Percentiles rank a stretch among this genome's conserved stretches.
Evolutionary conservation across 2,888 invertebrate genomes (phyloP).

Genomic region (Aplocera efformata): DNA sequence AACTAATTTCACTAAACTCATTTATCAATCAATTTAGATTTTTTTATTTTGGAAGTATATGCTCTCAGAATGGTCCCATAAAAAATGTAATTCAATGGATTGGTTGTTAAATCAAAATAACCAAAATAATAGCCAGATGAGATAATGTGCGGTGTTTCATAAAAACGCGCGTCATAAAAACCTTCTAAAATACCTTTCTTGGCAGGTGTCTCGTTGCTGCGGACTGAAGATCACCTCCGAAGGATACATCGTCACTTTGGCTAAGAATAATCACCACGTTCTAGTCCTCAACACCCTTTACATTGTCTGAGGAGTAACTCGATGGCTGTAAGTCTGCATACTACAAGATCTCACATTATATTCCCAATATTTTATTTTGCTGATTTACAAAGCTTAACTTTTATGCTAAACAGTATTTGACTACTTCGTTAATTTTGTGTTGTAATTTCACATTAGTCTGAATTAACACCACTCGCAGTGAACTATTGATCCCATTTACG

Average conservation of each 20-base stretch:
- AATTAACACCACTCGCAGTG: constrained; percentile 68
- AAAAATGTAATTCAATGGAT: too few species aligned
- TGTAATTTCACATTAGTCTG: constrained; percentile 75
- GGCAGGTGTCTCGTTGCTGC: constrained; percentile 98
- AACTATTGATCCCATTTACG: constrained; percentile 51
- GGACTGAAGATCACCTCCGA: constrained; percentile 98
- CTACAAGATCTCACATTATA: constrained; percentile 80
- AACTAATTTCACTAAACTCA: too few species aligned
- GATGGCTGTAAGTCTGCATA: constrained; percentile 80
- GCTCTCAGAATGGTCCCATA: too few species aligned
- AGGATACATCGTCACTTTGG: constrained; percentile 96
- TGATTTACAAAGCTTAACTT: constrained; percentile 79
- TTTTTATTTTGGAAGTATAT: too few species aligned
- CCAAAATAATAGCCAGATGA: too few species aligned
- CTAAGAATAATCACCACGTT: constrained; percentile 99
- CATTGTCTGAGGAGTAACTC: constrained; percentile 88
- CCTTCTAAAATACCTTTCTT: constrained; percentile 1
- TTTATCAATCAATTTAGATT: too few species aligned
- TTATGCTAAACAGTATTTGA: constrained; percentile 80
- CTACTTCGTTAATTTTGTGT: constrained; percentile 73
- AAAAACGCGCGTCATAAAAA: too few species aligned
- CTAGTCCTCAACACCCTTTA: constrained; percentile 96
- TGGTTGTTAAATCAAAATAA: too few species aligned
- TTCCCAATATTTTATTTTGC: constrained; percentile 79
- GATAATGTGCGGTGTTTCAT: too few species aligned